Conservation (phyloP, 2,888 invertebrate species). For the Nysson spinosus region DNA sequence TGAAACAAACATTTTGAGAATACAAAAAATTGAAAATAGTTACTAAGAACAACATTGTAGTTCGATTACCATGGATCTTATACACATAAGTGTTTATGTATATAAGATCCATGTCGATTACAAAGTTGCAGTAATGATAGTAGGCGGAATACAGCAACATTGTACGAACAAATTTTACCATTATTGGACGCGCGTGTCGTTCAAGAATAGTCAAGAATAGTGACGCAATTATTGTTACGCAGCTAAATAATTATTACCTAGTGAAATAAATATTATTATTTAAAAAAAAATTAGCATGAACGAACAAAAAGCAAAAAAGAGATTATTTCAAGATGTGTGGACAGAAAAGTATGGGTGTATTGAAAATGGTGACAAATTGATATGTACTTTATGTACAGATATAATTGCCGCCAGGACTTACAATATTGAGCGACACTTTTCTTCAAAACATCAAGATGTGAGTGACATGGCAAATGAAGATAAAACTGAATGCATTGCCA, state of each 20-base stretch:
- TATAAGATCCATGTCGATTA: conserved; percentile 14
- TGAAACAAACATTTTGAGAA: not conserved
- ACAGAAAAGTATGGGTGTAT: conserved; percentile 14
- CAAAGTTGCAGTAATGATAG: conserved; percentile 15
- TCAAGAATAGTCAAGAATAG: conserved; percentile 6
- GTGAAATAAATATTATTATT: conserved; percentile 14
- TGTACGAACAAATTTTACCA: conserved; percentile 16
- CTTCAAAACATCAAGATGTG: conserved; percentile 12
- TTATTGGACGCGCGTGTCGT: conserved; percentile 13
- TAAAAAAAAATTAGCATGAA: conserved; percentile 4
- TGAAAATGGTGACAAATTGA: conserved; percentile 14
- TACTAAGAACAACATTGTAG: not conserved
- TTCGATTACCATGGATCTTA: no score
- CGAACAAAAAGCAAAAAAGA: conserved; percentile 9
- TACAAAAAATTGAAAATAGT: not conserved
- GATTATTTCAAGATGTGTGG: conserved; percentile 9
- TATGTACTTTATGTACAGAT: conserved; percentile 13
- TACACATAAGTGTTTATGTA: not conserved
- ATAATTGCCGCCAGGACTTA: conserved; percentile 12
- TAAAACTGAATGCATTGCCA: conserved; percentile 14
- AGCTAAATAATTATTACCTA: conserved; percentile 13
- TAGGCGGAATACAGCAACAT: conserved; percentile 13
- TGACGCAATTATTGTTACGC: conserved; percentile 11
- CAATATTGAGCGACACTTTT: conserved; percentile 8
- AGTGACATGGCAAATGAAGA: conserved; percentile 21